Base-by-base conservation (phyloP, 2,797 vertebrate species). In the Gymnoscopelus braueri region DNA sequence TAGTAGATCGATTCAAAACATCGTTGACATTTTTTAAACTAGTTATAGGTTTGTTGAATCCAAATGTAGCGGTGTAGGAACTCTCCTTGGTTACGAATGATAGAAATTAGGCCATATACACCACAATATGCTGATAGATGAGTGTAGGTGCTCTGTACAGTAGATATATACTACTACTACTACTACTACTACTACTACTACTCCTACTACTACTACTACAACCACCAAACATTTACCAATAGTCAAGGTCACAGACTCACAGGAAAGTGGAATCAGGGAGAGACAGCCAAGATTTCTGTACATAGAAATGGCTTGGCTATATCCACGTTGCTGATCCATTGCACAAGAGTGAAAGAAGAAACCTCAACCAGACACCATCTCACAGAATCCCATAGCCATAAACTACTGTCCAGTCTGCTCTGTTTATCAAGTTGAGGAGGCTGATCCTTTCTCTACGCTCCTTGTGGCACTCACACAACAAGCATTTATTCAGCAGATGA, bases 301-400 rank as follows among this genome's bases (percentile, higher is more conserved):
- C 56, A 24, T 77, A 77, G 82, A 78, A 83, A 75, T 84, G 81
- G 87, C 71, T 2, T 83, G 80, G 78, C 74, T 9, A 44, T 44
- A 44, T 44, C 39, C 39, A 44, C 39, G 14, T 54, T 57, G 9
- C 24, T 78, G 55, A 72, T 72, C 47, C 68, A 52, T 90, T 89
- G 71, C 78, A 69, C 85, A 87, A 88, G 65, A 76, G 67, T 75
- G 39, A 90, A 86, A 84, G 84, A 77, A 81, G 66, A 84, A 82
- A 81, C 86, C 85, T 65, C 78, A 69, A 82, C 75, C 75, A 69
- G 79, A 81, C 63, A 76, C 71, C 10, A 1, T 54, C 60, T 49
- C 67, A 73, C 70, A 77, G 60, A 80, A 84, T 84, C 76, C 71
- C 15, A 47, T 79, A 51, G 65, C 49, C 60, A 76, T 81, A 77